phyloP scores from a whole-genome alignment of 2,888 invertebrate genomes.

The Ptychoptera albimana region DNA sequence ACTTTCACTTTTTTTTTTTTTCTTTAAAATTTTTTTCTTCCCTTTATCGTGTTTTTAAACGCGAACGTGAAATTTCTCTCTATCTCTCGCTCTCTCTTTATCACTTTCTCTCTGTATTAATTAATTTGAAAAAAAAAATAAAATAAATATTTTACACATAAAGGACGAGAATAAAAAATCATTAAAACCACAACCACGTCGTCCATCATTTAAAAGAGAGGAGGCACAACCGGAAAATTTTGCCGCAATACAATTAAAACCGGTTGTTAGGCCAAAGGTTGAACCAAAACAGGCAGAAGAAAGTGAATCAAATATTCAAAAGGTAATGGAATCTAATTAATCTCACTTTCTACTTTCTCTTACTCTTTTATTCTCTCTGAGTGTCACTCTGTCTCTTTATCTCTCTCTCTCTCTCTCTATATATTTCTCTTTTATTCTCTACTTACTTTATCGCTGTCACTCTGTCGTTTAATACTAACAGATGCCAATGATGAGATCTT shows the following conservation, averaged over 20 bases:
- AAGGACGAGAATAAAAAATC: conserved; percentile 23
- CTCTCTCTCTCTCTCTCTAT: conserved; percentile 4
- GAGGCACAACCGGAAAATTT: conserved; percentile 38
- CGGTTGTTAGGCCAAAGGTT: conserved; percentile 30
- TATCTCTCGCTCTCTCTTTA: no score
- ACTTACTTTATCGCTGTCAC: no score
- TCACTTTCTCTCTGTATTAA: no score
- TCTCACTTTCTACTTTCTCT: conserved; percentile 4
- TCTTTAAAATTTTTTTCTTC: no score
- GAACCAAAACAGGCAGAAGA: conserved; percentile 21
- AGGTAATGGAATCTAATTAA: conserved; percentile 19
- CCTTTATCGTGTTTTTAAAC: no score
- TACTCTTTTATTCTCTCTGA: conserved; percentile 5
- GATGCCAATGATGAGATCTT: no score
- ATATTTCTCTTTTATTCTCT: neutral
- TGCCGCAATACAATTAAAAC: conserved; percentile 43
- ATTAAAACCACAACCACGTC: conserved; percentile 23
- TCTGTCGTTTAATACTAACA: no score
- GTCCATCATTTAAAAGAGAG: conserved; percentile 30
- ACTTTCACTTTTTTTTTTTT: no score
- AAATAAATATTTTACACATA: conserved; percentile 17
- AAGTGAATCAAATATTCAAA: conserved; percentile 19
- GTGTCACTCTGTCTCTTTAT: conserved; percentile 4
- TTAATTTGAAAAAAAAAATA: conserved; percentile 1
- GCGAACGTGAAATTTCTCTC: no score